These are phyloP conservation scores for Delichon dasypus DNA, from an alignment of 2,797 vertebrate species.

Conservation along the genomic window DNA sequence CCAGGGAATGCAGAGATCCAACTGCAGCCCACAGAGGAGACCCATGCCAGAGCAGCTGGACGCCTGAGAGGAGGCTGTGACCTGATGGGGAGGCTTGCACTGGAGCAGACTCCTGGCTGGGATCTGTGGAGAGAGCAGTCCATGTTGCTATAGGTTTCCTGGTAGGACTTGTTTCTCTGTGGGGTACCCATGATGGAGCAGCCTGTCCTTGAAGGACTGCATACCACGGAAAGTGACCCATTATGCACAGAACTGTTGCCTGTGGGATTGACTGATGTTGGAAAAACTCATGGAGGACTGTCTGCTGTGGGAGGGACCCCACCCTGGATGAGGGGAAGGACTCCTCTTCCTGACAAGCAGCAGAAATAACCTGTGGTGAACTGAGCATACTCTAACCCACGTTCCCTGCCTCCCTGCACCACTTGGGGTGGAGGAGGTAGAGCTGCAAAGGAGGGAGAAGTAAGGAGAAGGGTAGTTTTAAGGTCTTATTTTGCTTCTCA, in stretches of 20 bases:
- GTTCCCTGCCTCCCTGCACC: background rate
- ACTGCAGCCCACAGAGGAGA: fast-evolving
- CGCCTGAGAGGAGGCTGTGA: background rate
- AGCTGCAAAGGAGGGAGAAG: background rate
- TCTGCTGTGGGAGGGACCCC: background rate
- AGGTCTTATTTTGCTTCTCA: background rate
- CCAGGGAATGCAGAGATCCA: background rate
- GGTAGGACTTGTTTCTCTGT: background rate
- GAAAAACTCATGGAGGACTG: background rate
- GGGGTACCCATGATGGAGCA: background rate
- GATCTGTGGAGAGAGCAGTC: background rate
- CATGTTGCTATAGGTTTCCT: background rate
- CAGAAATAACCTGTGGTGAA: background rate
- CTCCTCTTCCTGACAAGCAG: background rate
- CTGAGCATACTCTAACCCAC: background rate
- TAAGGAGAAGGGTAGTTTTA: background rate
- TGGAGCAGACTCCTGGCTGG: background rate
- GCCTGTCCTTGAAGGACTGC: too few species aligned
- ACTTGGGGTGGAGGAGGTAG: background rate
- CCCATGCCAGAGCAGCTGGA: fast-evolving
- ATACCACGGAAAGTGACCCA: fast-evolving
- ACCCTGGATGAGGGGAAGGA: background rate
- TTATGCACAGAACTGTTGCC: background rate
- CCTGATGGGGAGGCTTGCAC: fast-evolving
- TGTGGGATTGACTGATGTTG: background rate